Conservation (phyloP, 1,140 invertebrate genomes). For the Sesamia nonagrioides region DNA sequence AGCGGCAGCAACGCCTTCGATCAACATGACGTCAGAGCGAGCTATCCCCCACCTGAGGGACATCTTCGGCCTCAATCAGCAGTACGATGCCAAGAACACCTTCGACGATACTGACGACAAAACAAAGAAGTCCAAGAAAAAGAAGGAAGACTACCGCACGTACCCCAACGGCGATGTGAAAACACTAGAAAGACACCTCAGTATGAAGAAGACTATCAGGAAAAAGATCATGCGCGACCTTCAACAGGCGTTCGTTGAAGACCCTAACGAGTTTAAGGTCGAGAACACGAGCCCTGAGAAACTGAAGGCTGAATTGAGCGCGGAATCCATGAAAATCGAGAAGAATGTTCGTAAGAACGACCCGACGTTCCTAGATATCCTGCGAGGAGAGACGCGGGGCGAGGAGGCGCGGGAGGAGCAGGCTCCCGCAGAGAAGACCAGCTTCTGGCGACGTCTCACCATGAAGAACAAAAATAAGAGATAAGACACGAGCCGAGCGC, state of each 20-base stretch:
- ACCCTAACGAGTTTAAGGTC: conserved; percentile 91
- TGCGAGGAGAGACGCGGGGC: conserved; percentile 88
- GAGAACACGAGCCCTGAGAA: conserved; percentile 91
- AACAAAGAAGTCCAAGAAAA: conserved; percentile 88
- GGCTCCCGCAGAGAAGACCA: conserved; percentile 89
- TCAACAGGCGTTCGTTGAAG: conserved; percentile 92
- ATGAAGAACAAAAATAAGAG: conserved; percentile 92
- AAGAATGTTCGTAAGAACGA: conserved; percentile 89
- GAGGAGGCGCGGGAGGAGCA: conserved; percentile 88
- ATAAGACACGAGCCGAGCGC: conserved; percentile 78
- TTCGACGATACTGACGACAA: conserved; percentile 87
- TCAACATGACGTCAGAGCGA: conserved; percentile 88
- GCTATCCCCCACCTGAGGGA: conserved; percentile 91
- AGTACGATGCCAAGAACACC: conserved; percentile 73
- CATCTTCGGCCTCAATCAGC: conserved; percentile 89
- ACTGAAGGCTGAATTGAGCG: conserved; percentile 90
- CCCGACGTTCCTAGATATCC: conserved; percentile 91
- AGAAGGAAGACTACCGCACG: conserved; percentile 89
- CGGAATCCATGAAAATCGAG: conserved; percentile 90
- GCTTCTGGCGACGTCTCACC: conserved; percentile 92
- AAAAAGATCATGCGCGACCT: conserved; percentile 95
- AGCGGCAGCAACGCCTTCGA: conserved; percentile 68
- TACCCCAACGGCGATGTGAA: conserved; percentile 91
- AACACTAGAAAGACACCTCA: conserved; percentile 93
- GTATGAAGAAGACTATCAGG: conserved; percentile 95